Conservation (phyloP, 2,113 vertebrate genomes). For the Laticauda laticaudata region DNA sequence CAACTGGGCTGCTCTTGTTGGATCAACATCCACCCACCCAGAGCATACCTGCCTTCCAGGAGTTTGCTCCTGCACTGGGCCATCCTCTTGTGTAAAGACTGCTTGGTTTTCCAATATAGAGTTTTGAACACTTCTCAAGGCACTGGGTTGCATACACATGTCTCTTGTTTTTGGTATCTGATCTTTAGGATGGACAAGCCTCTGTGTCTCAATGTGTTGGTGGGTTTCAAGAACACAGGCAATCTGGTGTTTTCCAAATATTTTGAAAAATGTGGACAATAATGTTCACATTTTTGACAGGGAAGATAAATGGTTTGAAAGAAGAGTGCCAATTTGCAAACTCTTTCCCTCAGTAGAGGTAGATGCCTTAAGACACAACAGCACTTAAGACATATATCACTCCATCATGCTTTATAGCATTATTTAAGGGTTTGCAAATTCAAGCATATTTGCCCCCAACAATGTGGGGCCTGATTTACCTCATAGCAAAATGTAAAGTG, state of each 20-base stretch:
- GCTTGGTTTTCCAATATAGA: not conserved
- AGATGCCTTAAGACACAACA: not conserved
- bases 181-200: not conserved
- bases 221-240: not conserved
- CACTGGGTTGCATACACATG: not conserved
- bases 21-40: not conserved
- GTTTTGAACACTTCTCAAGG: not conserved
- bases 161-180: not conserved
- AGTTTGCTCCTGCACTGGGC: not conserved
- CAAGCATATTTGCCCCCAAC: not conserved
- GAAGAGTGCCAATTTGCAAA: not conserved
- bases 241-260: not conserved
- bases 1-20: not conserved
- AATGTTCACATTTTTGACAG: not conserved
- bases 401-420: not conserved
- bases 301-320: not conserved
- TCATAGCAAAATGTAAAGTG: not conserved
- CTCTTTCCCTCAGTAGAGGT: not conserved
- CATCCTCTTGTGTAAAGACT: not conserved
- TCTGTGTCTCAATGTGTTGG: not conserved
- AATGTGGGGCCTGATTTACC: not conserved
- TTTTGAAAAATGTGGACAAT: not conserved
- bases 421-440: not conserved
- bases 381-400: not conserved
- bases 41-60: not conserved